phyloP scores from a whole-genome alignment of 1,140 invertebrate genomes.

The Cylas formicarius region DNA sequence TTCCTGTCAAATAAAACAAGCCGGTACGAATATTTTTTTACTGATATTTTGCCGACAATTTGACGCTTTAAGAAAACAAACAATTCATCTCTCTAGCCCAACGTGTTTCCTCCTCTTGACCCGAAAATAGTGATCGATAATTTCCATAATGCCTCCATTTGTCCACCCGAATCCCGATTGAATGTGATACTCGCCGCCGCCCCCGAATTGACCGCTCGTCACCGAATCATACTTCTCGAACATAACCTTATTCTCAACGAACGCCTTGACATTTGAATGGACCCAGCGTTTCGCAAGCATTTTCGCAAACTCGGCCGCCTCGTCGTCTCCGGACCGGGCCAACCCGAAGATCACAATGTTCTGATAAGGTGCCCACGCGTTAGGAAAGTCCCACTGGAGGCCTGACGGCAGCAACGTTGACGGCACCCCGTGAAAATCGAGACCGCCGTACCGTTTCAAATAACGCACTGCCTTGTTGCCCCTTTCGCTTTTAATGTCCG shows the following conservation, averaged over 20 bases:
- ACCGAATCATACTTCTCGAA: conserved; percentile 84
- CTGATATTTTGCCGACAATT: too few relatives aligned
- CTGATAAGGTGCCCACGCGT: conserved; percentile 80
- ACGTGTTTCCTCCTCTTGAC: conserved; percentile 18
- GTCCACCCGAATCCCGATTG: conserved; percentile 93
- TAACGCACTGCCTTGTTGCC: conserved; percentile 45
- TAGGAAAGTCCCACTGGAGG: conserved; percentile 88
- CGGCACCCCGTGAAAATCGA: conserved; percentile 59
- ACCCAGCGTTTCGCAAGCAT: conserved; percentile 68
- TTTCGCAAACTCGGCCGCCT: conserved; percentile 58
- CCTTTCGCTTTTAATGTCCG: conserved; percentile 30
- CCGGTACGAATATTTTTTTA: too few relatives aligned
- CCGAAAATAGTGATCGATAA: conserved; percentile 24
- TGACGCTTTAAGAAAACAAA: too few relatives aligned
- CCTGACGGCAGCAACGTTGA: conserved; percentile 59
- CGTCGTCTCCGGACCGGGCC: conserved; percentile 47
- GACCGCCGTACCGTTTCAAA: conserved; percentile 45
- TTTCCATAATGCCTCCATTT: conserved; percentile 62
- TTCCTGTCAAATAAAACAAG: too few relatives aligned
- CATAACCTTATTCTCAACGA: conserved; percentile 49
- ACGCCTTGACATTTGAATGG: conserved; percentile 59
- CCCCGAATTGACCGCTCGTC: conserved; percentile 62
- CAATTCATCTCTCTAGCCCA: conserved; percentile 8
- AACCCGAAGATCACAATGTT: conserved; percentile 68
- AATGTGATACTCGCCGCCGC: conserved; percentile 83